Evolutionary conservation across 2,888 invertebrate species (phyloP), one percentile per base, ranked within the genome.

Genomic region (Crematogaster levior): DNA sequence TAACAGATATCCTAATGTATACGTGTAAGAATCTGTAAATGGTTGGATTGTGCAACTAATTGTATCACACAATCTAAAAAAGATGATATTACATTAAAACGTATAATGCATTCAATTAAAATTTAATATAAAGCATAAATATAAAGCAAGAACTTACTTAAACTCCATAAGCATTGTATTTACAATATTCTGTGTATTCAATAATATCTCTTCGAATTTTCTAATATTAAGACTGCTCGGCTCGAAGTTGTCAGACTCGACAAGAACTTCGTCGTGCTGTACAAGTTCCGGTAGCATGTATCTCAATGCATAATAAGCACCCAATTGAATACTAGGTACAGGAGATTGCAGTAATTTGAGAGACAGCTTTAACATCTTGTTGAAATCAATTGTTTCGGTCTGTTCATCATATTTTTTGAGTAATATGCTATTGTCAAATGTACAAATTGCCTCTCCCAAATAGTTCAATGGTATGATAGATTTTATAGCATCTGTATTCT

Each of bases 1-100:
- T 84, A 98, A 95, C 90, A 98, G 95, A 95, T 97, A 98, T 53
- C 97, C 97, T 60, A 97, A 95, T 18, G 96, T 95, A 90, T 96
- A 95, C 37, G 95, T 94, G 92, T 96, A 95, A 43, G 95, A 95
- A 92, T 96, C 96, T 1, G 96, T 95, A 89, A 95, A 95, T 9
- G 96, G 95, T 90, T 95, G 95, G 82, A 96, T 95, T 86, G 94
- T 95, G 91, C 96, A 96, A 87, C 95, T 95, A 84, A 95, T 95
- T 34, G 92, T 90, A 91, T 96, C 96, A 82, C 96, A 96, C 87
- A 96, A 93, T 89, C 96, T 96, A 90, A 72, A 81, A 77, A 83
- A 84, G 84, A 53, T 1, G 21, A 81, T 68, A 68, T 40, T 34
- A 72, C 24, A 40, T 70, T 82, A 74, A 40, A 60, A 81, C 61